Base-by-base conservation (phyloP, 1,140 invertebrate species). In the Chironomus striatipennis region DNA sequence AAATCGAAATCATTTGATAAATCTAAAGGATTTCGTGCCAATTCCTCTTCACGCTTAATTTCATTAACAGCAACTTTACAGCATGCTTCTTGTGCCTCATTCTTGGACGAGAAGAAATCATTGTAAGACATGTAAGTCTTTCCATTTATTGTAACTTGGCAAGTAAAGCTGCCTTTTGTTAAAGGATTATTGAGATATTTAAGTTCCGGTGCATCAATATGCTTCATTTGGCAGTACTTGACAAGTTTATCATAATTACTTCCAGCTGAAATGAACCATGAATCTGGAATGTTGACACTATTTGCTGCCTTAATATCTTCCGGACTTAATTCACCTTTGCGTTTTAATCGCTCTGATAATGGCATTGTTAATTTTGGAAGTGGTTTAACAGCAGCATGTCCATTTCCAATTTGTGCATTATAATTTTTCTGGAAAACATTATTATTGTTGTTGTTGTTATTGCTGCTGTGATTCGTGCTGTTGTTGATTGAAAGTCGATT, bases 121-220 rank as follows among this genome's bases (percentile, higher is more conserved):
- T 81, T 81, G 75, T 81, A 82, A 72, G 78, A 79, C 18, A 78
- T 78, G 73, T 77, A 81, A 1, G 78, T 76, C 10, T n/a, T 77
- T 10, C 73, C 73, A 20, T 77, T 78, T 7, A 82, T 76, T 4
- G 74, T 74, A 15, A 82, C 78, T 9, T 77, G 77, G 73, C 81
- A 82, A 34, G 78, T 76, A 18, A 77, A 72, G 3, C 74, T 70
- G 17, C 20, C 67, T 18, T 65, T 43, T 34, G 73, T 73, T 15
- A 78, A 78, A 34, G 75, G 73, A 9, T 76, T 75, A 24, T 75
- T 75, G 12, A 79, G 74, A 10, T 76, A 75, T 20, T 78, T 78
- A 12, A 75, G 81, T 0, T 20, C 7, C 0, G 81, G 81, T 18
- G 18, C 9, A 8, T 70, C 17, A 20, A 70, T 70, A 2, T 70